Percentiles rank a stretch among this genome's conserved stretches.
These are phyloP conservation scores for Graptemys geographica DNA, from an alignment of 2,797 vertebrate species.

Conservation along the genomic window DNA sequence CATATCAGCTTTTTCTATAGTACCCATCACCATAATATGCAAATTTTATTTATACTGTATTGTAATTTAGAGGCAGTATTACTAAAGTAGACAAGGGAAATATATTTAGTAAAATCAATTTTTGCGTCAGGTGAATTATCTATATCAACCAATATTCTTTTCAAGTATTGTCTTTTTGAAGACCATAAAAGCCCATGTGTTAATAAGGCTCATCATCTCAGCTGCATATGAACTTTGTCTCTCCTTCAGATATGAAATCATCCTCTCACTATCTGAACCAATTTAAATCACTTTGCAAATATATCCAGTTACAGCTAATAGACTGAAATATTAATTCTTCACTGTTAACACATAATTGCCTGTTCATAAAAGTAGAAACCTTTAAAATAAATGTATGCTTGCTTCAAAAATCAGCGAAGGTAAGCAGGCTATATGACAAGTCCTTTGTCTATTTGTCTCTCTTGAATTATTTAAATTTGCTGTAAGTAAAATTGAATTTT, in stretches of 20 bases:
- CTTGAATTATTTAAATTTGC: not conserved
- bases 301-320: not conserved
- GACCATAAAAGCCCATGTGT: not conserved
- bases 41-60: not conserved
- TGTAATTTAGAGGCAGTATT: not conserved
- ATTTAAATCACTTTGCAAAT: not conserved
- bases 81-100: not conserved
- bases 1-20: not conserved
- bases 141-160: not conserved
- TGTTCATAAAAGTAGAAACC: not conserved
- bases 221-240: not conserved
- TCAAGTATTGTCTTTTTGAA: not conserved
- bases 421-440: not conserved
- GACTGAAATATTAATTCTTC: not conserved
- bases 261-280: not conserved
- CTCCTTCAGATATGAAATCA: not conserved
- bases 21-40: not conserved
- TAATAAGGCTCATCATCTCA: not conserved
- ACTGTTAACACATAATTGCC: not conserved
- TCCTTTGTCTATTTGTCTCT: not conserved
- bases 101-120: not conserved
- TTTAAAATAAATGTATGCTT: not conserved
- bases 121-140: not conserved
- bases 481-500: conserved; percentile 21
- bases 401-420: not conserved